These are phyloP conservation scores for Ormyrus thymus DNA, from an alignment of 2,888 invertebrate genomes.

Conservation along the genomic window DNA sequence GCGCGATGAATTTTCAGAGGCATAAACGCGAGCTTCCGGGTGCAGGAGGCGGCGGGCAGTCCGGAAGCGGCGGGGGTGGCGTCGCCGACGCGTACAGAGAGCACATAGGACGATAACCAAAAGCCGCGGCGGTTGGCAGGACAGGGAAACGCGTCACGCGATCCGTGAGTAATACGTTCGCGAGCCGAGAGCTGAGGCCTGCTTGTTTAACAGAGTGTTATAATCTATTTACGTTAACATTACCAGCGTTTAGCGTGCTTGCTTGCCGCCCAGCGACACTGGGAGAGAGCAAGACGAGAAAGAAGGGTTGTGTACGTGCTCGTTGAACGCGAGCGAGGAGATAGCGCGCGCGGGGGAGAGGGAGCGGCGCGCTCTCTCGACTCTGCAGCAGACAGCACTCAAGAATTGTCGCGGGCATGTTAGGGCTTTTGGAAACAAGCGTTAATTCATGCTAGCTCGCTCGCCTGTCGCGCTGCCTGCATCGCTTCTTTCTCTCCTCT, in stretches of 20 bases:
- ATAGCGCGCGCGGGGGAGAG: constrained; percentile 52
- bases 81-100: constrained; percentile 62
- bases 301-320: constrained; percentile 19
- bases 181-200: constrained; percentile 64
- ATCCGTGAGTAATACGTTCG: constrained; percentile 75
- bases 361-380: constrained; percentile 59
- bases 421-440: constrained; percentile 73
- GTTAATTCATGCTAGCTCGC: constrained; percentile 71
- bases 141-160: constrained; percentile 74
- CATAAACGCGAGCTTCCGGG: constrained; percentile 18
- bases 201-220: constrained; percentile 75
- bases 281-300: neutral
- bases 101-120: constrained; percentile 71
- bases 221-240: constrained; percentile 76
- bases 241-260: constrained; percentile 75
- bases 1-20: constrained; percentile 31
- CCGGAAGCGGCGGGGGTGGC: constrained; percentile 7
- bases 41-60: constrained; percentile 1
- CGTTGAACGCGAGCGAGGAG: constrained; percentile 58
- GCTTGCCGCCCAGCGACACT: constrained; percentile 60
- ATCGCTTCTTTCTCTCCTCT: constrained; percentile 36
- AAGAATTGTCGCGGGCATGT: constrained; percentile 75
- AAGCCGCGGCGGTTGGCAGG: constrained; percentile 71
- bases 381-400: constrained; percentile 74
- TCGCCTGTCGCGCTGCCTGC: constrained; percentile 23